phyloP scores from a whole-genome alignment of 2,888 invertebrate genomes.

The Clostera curtula region DNA sequence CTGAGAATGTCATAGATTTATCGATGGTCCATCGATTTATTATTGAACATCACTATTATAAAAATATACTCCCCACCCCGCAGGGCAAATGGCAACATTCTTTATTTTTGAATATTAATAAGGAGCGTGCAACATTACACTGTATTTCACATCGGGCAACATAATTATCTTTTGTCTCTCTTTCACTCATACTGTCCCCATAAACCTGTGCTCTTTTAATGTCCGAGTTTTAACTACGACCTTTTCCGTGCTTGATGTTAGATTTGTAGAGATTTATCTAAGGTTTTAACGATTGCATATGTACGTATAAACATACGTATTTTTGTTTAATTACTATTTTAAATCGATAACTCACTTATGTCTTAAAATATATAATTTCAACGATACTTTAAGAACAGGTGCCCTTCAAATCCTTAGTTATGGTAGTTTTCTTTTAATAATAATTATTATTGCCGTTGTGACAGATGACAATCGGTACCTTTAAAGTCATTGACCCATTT shows the following conservation, averaged over 20 bases:
- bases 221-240: slow-evolving; percentile 33
- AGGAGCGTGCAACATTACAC: slow-evolving; percentile 67
- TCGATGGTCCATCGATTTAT: slow-evolving; percentile 24
- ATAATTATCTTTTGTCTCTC: slow-evolving; percentile 36
- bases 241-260: slow-evolving; percentile 32
- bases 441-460: too few relatives aligned
- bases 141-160: slow-evolving; percentile 66
- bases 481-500: too few relatives aligned
- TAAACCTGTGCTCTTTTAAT: slow-evolving; percentile 35
- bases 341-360: slow-evolving; percentile 19
- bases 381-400: too few relatives aligned
- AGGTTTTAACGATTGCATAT: slow-evolving; percentile 26
- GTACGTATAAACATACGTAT: slow-evolving; percentile 15
- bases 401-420: too few relatives aligned
- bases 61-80: slow-evolving; percentile 54
- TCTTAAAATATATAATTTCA: slow-evolving; percentile 6
- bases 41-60: slow-evolving; percentile 32
- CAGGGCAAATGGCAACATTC: slow-evolving; percentile 64
- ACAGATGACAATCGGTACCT: too few relatives aligned
- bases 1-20: slow-evolving; percentile 3
- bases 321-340: slow-evolving; percentile 22
- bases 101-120: slow-evolving; percentile 72
- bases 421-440: too few relatives aligned
- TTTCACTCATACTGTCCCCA: slow-evolving; percentile 21
- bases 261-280: slow-evolving; percentile 36